A percentile compares a stretch with the other conserved stretches of the same genome.
Evolutionary conservation across 2,888 invertebrate species (phyloP).

Genomic region (Synergus umbraculus): DNA sequence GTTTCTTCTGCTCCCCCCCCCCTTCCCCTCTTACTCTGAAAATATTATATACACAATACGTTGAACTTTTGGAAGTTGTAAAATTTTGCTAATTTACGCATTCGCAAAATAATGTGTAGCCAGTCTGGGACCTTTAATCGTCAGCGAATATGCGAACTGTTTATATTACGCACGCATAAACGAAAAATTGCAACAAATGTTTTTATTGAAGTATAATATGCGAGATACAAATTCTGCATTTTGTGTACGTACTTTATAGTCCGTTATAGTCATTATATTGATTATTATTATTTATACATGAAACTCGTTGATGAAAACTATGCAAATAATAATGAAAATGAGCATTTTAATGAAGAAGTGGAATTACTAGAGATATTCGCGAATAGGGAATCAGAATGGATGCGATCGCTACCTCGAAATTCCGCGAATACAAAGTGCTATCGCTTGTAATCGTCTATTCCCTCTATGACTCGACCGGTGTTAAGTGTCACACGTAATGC

Average conservation of each 20-base stretch:
- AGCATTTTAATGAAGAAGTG: background rate
- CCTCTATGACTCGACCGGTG: conserved; percentile 70
- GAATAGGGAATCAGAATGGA: conserved; percentile 26
- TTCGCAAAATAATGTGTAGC: background rate
- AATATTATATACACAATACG: too few species aligned
- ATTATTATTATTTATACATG: background rate
- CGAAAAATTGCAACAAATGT: background rate
- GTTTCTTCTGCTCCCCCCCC: background rate
- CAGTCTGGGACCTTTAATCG: conserved; percentile 1
- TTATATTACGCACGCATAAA: conserved; percentile 1
- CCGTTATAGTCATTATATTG: background rate
- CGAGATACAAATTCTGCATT: background rate
- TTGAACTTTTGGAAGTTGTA: background rate
- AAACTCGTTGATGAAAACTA: background rate
- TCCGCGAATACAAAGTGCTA: conserved; percentile 68
- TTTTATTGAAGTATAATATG: background rate
- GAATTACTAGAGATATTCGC: background rate
- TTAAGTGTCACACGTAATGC: conserved; percentile 75
- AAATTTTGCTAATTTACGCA: background rate
- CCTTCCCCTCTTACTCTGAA: too few species aligned
- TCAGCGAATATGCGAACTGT: background rate
- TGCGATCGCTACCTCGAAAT: conserved; percentile 19
- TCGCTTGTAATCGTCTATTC: conserved; percentile 75
- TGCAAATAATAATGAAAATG: background rate
- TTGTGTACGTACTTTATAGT: background rate